phyloP scores from a whole-genome alignment of 2,888 invertebrate species.

The Tinea semifulvella region DNA sequence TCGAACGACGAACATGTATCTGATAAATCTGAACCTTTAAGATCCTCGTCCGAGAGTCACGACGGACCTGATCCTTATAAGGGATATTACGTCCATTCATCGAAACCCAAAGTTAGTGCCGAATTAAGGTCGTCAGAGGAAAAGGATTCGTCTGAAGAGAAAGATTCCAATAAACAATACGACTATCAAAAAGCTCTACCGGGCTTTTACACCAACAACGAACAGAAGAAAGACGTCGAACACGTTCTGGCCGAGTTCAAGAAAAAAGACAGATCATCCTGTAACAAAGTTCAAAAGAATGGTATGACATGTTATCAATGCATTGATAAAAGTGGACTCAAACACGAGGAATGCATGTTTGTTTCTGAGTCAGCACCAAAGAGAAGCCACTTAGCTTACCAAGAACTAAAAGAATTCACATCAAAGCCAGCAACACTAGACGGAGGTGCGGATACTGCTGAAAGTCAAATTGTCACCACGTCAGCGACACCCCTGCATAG shows the following conservation, averaged over 20 bases:
- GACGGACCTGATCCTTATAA: constrained; percentile 40
- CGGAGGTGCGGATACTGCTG: constrained; percentile 41
- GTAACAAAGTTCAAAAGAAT: constrained; percentile 75
- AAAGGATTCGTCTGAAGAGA: constrained; percentile 44
- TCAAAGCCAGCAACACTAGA: constrained; percentile 50
- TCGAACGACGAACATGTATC: constrained; percentile 29
- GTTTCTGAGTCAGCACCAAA: constrained; percentile 74
- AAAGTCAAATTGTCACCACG: constrained; percentile 49
- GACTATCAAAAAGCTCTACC: constrained; percentile 57
- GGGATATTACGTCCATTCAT: constrained; percentile 44
- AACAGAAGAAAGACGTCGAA: constrained; percentile 72
- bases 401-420: constrained; percentile 70
- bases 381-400: constrained; percentile 71
- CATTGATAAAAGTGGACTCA: constrained; percentile 71
- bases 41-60: constrained; percentile 21
- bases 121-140: constrained; percentile 37
- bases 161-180: constrained; percentile 34
- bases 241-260: constrained; percentile 77
- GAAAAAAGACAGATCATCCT: constrained; percentile 75
- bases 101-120: constrained; percentile 48
- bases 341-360: constrained; percentile 83
- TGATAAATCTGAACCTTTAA: constrained; percentile 29
- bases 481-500: constrained; percentile 38
- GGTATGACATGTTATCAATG: constrained; percentile 83
- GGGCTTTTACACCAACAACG: constrained; percentile 60